A percentile compares a stretch with the other conserved stretches of the same genome.
Evolutionary conservation across 2,113 vertebrate species (phyloP).

Genomic region (Camelus dromedarius): DNA sequence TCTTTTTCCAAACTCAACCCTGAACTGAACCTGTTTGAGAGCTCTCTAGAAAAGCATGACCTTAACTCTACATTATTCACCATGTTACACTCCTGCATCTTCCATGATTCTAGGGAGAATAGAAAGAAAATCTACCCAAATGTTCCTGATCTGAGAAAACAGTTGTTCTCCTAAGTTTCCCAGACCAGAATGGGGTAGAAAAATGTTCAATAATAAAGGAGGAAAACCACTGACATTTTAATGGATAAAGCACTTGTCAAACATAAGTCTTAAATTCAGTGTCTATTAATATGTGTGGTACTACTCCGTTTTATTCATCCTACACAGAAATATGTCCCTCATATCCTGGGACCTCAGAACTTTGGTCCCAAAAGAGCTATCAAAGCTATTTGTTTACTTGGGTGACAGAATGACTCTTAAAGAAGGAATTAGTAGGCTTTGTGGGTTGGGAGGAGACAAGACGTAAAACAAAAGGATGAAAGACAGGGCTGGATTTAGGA

Average conservation of each 20-base stretch:
- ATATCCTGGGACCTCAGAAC: background rate
- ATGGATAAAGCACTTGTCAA: background rate
- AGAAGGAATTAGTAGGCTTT: background rate
- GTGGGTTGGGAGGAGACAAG: background rate
- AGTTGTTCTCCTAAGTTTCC: slow-evolving; percentile 15
- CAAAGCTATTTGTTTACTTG: background rate
- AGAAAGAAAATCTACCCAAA: slow-evolving; percentile 13
- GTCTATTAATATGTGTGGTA: background rate
- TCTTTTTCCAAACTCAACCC: background rate
- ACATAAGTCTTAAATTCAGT: background rate
- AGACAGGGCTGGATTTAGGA: background rate
- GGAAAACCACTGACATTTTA: slow-evolving; percentile 34
- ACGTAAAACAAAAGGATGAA: background rate
- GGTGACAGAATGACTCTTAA: background rate
- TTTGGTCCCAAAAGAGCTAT: background rate
- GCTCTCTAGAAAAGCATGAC: background rate
- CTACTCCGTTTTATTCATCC: background rate
- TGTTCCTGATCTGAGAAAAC: background rate
- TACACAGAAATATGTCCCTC: background rate
- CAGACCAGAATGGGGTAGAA: background rate
- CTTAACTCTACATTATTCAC: background rate
- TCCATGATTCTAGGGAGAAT: background rate
- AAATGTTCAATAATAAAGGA: background rate
- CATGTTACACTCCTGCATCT: background rate
- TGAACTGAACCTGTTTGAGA: background rate